Base-by-base conservation (phyloP, 2,113 vertebrate species). In the Atlantisia rogersi region DNA sequence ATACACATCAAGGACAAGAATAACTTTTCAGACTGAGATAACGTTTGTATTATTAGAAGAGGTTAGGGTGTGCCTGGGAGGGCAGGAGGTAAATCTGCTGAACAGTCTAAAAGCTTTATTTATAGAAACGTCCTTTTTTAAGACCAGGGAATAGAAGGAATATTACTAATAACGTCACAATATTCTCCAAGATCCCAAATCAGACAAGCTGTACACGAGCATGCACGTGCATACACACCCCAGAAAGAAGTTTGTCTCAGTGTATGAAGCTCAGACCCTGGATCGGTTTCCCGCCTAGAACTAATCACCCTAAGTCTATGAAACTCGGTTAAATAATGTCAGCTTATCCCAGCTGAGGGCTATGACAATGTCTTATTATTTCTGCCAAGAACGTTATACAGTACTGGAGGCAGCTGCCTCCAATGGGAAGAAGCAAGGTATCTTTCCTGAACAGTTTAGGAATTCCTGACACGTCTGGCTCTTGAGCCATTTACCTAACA, bases 51-150 rank as follows among this genome's bases (percentile, higher is more conserved):
- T 95, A 87, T 96, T 96, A 87, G 81, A 64, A 92, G 65, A 93
- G 92, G 91, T 92, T 96, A 93, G 91, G 94, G 92, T 87, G 92
- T 92, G 95, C 91, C 91, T 73, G 32, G n/a, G n/a, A 97, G 89
- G 87, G 70, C 78, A 95, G 82, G 81, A 96, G 94, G 86, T 73
- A 95, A 94, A 95, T 92, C 74, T 96, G 95, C 92, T 94, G 91
- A 96, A 46, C 83, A 82, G 69, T 32, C 73, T 84, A 76, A 96
- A 93, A 93, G 44, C 58, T 93, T 86, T 94, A 94, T 96, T 96
- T 95, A 80, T 82, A 81, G 67, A 87, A 93, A 92, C 2, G 2
- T 88, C 48, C 58, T 60, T 94, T 46, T 93, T 64, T 37, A 68
- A 91, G 46, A 87, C 55, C 29, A 53, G 21, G 46, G 32, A 16